A percentile compares a stretch with the other conserved stretches of the same genome.
Conservation (phyloP, 2,797 vertebrate genomes). For the Danio choprae region DNA sequence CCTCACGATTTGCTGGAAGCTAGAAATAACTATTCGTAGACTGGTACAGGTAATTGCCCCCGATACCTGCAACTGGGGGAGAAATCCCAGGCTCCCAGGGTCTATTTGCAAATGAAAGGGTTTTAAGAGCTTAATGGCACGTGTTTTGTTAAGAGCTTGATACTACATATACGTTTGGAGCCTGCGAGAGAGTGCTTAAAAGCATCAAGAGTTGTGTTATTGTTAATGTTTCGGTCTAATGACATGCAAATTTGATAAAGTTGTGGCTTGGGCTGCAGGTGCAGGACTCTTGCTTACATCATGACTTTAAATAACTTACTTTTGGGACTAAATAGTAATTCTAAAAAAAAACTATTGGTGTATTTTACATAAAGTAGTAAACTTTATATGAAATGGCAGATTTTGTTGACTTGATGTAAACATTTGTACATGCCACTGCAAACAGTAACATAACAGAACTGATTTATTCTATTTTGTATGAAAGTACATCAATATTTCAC, state of each 20-base stretch:
- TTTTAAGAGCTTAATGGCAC: conserved; percentile 55
- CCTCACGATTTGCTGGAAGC: neutral
- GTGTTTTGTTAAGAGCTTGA: conserved; percentile 47
- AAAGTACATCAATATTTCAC: neutral
- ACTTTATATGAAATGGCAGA: neutral
- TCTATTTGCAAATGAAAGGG: conserved; percentile 64
- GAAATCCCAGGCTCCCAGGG: neutral
- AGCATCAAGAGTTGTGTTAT: neutral
- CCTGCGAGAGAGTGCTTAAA: conserved; percentile 41
- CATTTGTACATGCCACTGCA: neutral
- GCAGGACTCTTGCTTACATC: neutral
- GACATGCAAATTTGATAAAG: conserved; percentile 34
- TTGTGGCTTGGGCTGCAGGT: conserved; percentile 28
- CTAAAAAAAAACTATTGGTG: neutral
- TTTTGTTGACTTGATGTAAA: neutral
- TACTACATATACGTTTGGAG: conserved; percentile 56
- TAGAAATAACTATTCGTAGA: neutral
- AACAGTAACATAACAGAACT: neutral
- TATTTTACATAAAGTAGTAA: neutral
- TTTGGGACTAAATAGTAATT: too few relatives aligned
- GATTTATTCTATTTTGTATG: neutral
- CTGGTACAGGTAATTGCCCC: conserved; percentile 21
- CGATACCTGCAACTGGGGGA: conserved; percentile 44
- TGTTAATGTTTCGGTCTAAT: conserved; percentile 41
- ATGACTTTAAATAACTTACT: neutral